Evolutionary conservation across 35 echinoderm and acorn worm genomes (phyloP).

Genomic region (Eucidaris tribuloides): DNA sequence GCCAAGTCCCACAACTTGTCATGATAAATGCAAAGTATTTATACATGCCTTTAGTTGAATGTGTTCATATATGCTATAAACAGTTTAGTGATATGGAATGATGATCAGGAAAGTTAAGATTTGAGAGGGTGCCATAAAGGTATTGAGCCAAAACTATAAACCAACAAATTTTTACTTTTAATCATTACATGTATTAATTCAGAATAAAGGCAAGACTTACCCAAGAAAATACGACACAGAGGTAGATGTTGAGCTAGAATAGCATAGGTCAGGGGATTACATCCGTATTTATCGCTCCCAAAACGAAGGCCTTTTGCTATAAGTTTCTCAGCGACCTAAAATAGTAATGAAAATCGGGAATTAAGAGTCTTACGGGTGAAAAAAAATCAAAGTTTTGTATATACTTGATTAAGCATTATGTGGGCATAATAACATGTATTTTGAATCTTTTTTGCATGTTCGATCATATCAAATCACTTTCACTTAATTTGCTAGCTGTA

Average conservation of each 20-base stretch:
- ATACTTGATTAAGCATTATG: not conserved
- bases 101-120: too few relatives aligned
- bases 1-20: too few relatives aligned
- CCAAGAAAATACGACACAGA: too few relatives aligned
- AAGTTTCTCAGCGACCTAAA: not conserved
- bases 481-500: not conserved
- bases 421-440: not conserved
- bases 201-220: too few relatives aligned
- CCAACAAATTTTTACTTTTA: too few relatives aligned
- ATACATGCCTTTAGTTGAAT: too few relatives aligned
- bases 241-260: not conserved
- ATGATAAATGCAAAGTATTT: too few relatives aligned
- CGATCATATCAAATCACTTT: not conserved
- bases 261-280: constrained; percentile 7
- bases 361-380: not conserved
- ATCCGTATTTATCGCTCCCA: not conserved
- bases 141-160: too few relatives aligned
- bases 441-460: not conserved
- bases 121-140: too few relatives aligned
- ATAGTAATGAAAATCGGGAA: not conserved
- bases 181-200: too few relatives aligned
- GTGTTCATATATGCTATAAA: too few relatives aligned
- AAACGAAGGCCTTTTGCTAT: not conserved
- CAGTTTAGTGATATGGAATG: too few relatives aligned
- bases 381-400: not conserved